phyloP scores from a whole-genome alignment of 2,113 vertebrate genomes.

The Athene noctua region DNA sequence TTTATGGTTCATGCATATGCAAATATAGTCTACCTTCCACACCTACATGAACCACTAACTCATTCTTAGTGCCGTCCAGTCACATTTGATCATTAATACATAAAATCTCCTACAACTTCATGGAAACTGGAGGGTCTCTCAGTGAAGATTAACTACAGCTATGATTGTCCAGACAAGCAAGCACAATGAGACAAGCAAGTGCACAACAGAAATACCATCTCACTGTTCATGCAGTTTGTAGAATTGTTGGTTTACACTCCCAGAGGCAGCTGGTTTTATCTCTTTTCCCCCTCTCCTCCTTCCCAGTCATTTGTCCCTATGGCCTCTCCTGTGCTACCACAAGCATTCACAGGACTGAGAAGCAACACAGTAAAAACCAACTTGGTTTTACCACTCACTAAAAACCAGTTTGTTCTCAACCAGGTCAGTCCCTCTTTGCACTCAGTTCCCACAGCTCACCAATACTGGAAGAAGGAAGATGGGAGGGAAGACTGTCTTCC shows the following conservation, averaged over 20 bases:
- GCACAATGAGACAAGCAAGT: background rate
- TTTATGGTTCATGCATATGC: background rate
- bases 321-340: background rate
- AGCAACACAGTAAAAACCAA: background rate
- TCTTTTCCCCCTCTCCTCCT: background rate
- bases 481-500: background rate
- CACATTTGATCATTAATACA: background rate
- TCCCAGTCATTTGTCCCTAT: background rate
- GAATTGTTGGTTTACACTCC: background rate
- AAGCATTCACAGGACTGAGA: background rate
- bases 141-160: background rate
- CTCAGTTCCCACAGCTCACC: background rate
- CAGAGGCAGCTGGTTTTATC: background rate
- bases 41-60: background rate
- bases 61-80: background rate
- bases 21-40: background rate
- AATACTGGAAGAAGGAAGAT: background rate
- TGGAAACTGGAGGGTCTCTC: background rate
- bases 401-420: background rate
- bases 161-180: background rate
- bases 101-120: background rate
- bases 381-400: background rate
- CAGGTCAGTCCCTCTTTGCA: background rate
- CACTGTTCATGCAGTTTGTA: background rate
- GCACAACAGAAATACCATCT: background rate